Evolutionary conservation across 2,888 invertebrate genomes (phyloP).

Genomic region (Lochmaea capreae): DNA sequence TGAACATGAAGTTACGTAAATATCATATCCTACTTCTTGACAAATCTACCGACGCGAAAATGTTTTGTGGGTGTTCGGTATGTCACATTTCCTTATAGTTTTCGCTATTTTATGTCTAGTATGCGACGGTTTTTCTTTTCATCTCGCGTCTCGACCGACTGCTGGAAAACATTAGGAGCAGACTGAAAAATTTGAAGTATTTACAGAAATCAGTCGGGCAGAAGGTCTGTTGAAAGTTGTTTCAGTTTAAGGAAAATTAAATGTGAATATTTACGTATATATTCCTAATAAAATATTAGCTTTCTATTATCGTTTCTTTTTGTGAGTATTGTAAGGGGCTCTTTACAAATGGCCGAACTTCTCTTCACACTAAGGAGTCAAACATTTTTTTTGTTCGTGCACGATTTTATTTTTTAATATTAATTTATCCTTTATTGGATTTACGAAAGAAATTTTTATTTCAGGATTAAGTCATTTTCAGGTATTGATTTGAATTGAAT

Average conservation of each 20-base stretch:
- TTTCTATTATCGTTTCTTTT: too few relatives aligned
- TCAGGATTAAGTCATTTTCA: too few relatives aligned
- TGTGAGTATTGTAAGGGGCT: too few relatives aligned
- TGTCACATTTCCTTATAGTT: conserved; percentile 4
- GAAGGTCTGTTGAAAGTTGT: background rate
- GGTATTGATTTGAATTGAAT: too few relatives aligned
- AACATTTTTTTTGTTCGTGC: too few relatives aligned
- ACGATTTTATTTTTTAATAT: too few relatives aligned
- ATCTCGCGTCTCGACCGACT: background rate
- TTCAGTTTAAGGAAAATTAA: background rate
- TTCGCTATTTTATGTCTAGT: background rate
- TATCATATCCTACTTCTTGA: background rate
- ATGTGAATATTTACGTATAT: too few relatives aligned
- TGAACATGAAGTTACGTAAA: background rate
- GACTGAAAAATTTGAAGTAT: background rate
- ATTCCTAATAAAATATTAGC: too few relatives aligned
- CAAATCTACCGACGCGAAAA: background rate
- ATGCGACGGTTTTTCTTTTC: background rate
- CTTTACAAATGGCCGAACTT: too few relatives aligned
- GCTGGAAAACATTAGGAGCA: background rate
- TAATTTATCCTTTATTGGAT: too few relatives aligned
- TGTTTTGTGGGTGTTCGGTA: background rate
- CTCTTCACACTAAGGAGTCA: too few relatives aligned
- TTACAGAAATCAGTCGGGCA: conserved; percentile 3
- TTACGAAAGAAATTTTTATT: too few relatives aligned